Conservation (phyloP, 2,797 vertebrate genomes). For the Odontamblyopus rebecca region DNA sequence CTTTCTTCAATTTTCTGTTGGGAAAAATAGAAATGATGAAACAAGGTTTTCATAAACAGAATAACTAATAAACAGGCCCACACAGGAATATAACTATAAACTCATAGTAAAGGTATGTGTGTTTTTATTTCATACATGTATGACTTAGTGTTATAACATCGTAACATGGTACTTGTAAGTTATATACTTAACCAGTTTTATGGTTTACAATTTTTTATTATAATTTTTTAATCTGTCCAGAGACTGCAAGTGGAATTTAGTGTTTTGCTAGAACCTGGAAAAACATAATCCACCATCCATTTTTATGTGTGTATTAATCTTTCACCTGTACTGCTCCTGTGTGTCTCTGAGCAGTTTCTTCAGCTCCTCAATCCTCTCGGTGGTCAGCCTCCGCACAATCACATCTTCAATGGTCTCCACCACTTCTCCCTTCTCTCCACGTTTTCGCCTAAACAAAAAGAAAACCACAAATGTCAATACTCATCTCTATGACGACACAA, state of each 20-base stretch:
- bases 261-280: no score
- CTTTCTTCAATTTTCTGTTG: conserved; percentile 92
- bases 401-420: conserved; percentile 99
- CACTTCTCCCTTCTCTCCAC: conserved; percentile 97
- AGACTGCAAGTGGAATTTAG: no score
- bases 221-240: no score
- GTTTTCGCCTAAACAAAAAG: conserved; percentile 84
- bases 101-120: no score
- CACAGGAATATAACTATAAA: no score
- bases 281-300: no score
- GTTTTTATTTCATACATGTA: no score
- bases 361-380: conserved; percentile 94
- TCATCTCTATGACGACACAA: background rate
- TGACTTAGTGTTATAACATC: no score
- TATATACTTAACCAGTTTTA: no score
- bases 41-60: background rate
- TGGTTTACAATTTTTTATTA: no score
- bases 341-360: conserved; percentile 95
- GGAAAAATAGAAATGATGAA: background rate
- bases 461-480: background rate
- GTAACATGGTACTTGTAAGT: no score
- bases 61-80: no score
- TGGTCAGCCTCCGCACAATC: conserved; percentile 92
- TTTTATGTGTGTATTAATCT: background rate
- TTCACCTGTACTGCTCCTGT: conserved; percentile 94